Conservation (phyloP, 2,113 vertebrate species). For the Naja naja region DNA sequence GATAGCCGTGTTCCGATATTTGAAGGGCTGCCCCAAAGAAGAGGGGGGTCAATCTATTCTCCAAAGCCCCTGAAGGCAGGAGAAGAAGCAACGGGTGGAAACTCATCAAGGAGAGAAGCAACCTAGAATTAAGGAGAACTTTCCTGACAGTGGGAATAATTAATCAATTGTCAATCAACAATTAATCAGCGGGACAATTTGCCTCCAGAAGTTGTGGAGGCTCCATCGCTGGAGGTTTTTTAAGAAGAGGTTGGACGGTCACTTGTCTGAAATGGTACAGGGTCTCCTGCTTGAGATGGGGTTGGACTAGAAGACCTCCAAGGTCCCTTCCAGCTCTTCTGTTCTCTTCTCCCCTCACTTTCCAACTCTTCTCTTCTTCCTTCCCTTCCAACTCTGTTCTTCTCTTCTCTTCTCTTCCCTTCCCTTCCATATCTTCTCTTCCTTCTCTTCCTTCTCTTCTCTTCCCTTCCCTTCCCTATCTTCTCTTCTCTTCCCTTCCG, state of each 20-base stretch:
- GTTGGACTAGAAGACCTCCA: too few relatives aligned
- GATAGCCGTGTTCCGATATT: not conserved
- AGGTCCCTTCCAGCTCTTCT: too few relatives aligned
- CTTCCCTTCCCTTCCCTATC: too few relatives aligned
- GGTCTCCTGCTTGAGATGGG: too few relatives aligned
- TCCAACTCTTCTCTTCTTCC: rapidly evolving
- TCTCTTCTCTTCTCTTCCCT: too few relatives aligned
- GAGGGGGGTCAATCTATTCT: not conserved
- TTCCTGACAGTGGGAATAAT: not conserved
- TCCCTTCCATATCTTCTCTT: too few relatives aligned
- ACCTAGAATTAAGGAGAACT: too few relatives aligned
- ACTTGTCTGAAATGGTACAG: not conserved
- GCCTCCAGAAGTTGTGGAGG: not conserved
- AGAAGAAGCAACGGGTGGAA: not conserved
- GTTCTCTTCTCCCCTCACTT: too few relatives aligned
- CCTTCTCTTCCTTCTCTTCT: too few relatives aligned
- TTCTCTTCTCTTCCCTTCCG: too few relatives aligned
- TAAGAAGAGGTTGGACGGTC: not conserved
- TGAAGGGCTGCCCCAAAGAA: not conserved
- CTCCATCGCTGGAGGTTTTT: not conserved
- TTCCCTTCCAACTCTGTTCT: too few relatives aligned
- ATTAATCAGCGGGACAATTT: not conserved
- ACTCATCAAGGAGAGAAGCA: not conserved
- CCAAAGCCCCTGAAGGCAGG: not conserved
- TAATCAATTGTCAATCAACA: too few relatives aligned